Conservation (phyloP, 2,888 invertebrate species). For the Drosophila pegasa region DNA sequence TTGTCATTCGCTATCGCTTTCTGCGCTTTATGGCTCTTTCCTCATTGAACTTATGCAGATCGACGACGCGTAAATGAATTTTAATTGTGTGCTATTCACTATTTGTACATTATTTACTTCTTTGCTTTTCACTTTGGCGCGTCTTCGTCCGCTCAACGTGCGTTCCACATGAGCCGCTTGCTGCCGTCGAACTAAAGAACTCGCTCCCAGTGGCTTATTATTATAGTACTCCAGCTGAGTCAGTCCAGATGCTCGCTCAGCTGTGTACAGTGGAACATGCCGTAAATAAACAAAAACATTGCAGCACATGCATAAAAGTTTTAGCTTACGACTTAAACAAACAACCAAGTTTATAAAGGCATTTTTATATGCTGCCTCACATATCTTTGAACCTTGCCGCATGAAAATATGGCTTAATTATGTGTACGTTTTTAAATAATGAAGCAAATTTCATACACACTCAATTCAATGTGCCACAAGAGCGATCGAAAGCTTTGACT, state of each 20-base stretch:
- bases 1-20: constrained; percentile 43
- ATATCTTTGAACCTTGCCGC: neutral
- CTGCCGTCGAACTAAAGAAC: constrained; percentile 63
- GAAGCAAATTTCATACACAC: neutral
- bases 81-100: constrained; percentile 64
- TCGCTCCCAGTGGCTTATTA: constrained; percentile 67
- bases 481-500: constrained; percentile 32
- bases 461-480: constrained; percentile 33
- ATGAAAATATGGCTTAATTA: neutral
- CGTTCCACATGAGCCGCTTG: constrained; percentile 60
- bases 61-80: constrained; percentile 70
- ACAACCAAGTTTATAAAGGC: neutral
- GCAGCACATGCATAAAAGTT: neutral
- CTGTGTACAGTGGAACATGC: constrained; percentile 53
- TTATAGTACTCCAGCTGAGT: constrained; percentile 49
- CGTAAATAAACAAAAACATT: neutral
- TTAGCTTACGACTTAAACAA: neutral
- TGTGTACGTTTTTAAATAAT: neutral
- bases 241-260: constrained; percentile 52
- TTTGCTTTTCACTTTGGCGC: constrained; percentile 53
- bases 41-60: constrained; percentile 79
- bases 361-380: neutral
- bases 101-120: constrained; percentile 65
- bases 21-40: constrained; percentile 48
- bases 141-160: constrained; percentile 25